Base-by-base conservation (phyloP, 2,888 invertebrate genomes). In the Steromphala cineraria region DNA sequence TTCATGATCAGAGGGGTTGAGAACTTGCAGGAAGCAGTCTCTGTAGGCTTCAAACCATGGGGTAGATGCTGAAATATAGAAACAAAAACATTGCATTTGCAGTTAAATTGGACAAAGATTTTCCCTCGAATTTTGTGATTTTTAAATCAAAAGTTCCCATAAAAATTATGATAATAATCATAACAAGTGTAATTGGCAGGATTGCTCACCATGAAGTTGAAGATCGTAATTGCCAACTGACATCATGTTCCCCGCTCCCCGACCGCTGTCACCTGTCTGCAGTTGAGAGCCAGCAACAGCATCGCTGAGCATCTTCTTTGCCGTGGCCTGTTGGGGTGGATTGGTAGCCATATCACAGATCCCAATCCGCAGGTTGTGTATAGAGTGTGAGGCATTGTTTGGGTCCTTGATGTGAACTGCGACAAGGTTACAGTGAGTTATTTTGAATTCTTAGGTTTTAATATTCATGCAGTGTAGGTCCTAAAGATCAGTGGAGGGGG, bases 21-120 rank as follows among this genome's bases (percentile, higher is more conserved):
- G 96, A 67, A 98, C 91, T 80, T 94, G 92, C 15, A 95, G 94
- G 93, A 98, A 98, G 40, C 96, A 96, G 89, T 98, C 97, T 89
- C 98, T 95, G 97, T 98, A 99, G 13, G 96, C 95, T 93, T 98
- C 98, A 95, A 97, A 99, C 99, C 99, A 99, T 17, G 98, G 96
- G 79, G 97, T 97, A 13, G 96, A 95, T 53, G 95, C 95, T 93
- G 88, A 53, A 91, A 89, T 0, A 46, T 46, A 56, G 0, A 55
- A 55, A n/a, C n/a, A 19, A 36, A 15, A 40, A 36, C 36, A 36
- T 36, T 36, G 36, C 7, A 7, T 36, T 36, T 36, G 7, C 36
- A 36, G 36, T 36, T 4, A 36, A 7, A 7, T 4, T 36, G 36
- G 36, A 7, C 7, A 36, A 4, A n/a, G n/a, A n/a, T n/a, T n/a